Evolutionary conservation across 1,140 invertebrate genomes (phyloP), one percentile per base, ranked within the genome.

Genomic region (Matsumurasca onukii): DNA sequence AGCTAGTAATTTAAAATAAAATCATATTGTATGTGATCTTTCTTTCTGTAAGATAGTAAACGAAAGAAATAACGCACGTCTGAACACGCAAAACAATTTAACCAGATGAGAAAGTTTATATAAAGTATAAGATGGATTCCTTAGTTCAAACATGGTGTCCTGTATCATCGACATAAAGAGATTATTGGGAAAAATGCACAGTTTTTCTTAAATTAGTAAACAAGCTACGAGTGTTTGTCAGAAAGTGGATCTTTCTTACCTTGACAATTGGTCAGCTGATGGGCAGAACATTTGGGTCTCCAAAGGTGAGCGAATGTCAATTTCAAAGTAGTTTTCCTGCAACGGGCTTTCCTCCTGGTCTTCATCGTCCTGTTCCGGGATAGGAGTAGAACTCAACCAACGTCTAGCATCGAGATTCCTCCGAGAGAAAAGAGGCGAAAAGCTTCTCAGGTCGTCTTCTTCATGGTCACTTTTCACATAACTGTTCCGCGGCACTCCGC

Each of bases 281-380:
- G 55, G 22, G n/a, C 25, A 59, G 22, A 29, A 12, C 22, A 59
- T 24, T 24, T 59, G 15, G 9, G 24, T 59, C 25, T 59, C 24
- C 3, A 59, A 15, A 13, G 55, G 55, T n/a, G 55, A 59, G 25
- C 55, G 55, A n/a, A 59, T 59, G 25, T 59, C 55, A 9, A 59
- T 27, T 27, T 59, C 55, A n/a, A 59, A 59, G 55, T 59, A 59
- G n/a, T 27, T 59, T 29, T 59, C 55, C 55, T 27, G 25, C 25
- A 59, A n/a, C 25, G 55, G 55, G 5, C 34, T 17, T n/a, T 59
- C 55, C 24, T 59, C 22, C n/a, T 59, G 55, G 3, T 27, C 2
- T 9, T 27, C 15, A 27, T 27, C 22, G 12, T 29, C 55, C 22
- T 5, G 9, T 5, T 39, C 34, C 15, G 55, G 25, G 3, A 59